phyloP scores from a whole-genome alignment of 2,888 invertebrate species.

The Chouioia cunea region DNA sequence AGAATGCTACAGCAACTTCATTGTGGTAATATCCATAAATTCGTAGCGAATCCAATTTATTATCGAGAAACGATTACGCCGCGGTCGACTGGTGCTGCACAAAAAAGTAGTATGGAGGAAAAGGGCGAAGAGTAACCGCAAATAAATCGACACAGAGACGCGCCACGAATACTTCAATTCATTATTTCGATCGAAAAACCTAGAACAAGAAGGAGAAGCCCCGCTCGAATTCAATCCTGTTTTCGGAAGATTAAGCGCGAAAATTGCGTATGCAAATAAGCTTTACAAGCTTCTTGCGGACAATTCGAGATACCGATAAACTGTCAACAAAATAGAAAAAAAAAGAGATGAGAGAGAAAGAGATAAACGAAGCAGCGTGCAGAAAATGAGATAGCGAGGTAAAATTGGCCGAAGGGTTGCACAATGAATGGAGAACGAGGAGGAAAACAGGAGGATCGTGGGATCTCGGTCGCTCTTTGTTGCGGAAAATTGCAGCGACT shows the following conservation, averaged over 20 bases:
- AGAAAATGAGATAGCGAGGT: conserved; percentile 32
- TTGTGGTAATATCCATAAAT: conserved; percentile 37
- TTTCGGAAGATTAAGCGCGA: conserved; percentile 60
- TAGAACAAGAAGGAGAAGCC: conserved; percentile 54
- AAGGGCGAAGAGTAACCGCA: conserved; percentile 15
- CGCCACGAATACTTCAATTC: conserved; percentile 50
- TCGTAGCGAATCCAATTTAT: conserved; percentile 40
- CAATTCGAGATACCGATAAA: conserved; percentile 38
- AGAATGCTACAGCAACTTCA: conserved; percentile 24
- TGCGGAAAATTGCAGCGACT: conserved; percentile 57
- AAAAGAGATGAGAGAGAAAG: neutral
- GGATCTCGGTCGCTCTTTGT: conserved; percentile 53
- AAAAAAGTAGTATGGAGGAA: conserved; percentile 20
- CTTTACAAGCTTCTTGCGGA: conserved; percentile 54
- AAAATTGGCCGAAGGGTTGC: conserved; percentile 27
- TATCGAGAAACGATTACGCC: conserved; percentile 49
- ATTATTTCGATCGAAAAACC: conserved; percentile 48
- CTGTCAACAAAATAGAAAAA: neutral
- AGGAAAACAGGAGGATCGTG: conserved; percentile 35
- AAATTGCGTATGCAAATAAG: conserved; percentile 62
- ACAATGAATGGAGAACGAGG: conserved; percentile 6
- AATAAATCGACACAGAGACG: conserved; percentile 47
- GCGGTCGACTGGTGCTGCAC: neutral
- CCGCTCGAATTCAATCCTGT: conserved; percentile 59
- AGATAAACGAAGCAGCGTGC: neutral